Base-by-base conservation (phyloP, 2,797 vertebrate genomes). In the Gadopsis bispinosus region DNA sequence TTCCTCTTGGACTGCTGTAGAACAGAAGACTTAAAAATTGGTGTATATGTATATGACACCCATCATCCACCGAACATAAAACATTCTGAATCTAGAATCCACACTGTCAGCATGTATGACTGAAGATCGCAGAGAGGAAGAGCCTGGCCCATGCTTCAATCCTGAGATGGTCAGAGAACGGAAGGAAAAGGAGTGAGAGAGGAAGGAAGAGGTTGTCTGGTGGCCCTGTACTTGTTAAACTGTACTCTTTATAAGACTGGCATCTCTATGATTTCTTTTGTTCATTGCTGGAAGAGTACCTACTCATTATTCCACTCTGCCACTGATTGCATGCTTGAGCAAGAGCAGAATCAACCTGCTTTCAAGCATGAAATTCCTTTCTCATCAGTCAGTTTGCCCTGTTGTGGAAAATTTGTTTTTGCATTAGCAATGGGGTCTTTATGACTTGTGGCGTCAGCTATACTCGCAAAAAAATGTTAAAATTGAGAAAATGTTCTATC, bases 151-250 rank as follows among this genome's bases (percentile, higher is more conserved):
- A 48, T 17, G n/a, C 6, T 67, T 77, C 59, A 76, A 47, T 87
- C 68, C 77, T 61, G 47, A 81, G 62, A 58, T 64, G 39, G 3
- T 37, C 47, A 65, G 62, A 81, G 72, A 58, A 67, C 83, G 86
- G 80, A 88, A 91, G 85, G 85, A 84, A 89, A 54, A 55, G 51
- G 56, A 64, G 41, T 0, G 35, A 19, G 60, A 41, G 41, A 68
- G 85, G 82, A 86, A 87, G 86, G 80, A 84, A 85, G 83, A 75
- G 50, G 74, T 62, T 67, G 8, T 77, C 19, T 59, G 31, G 35
- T 76, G 37, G 16, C 39, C 11, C 4, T 47, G 26, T 45, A 5
- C 17, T n/a, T 1, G 1, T 41, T 9, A 19, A 45, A 59, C 53
- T 59, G 5, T 50, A 31, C 26, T 56, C 47, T 50, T 63, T 5